These are phyloP conservation scores for Varecia variegata DNA, from an alignment of 2,797 vertebrate genomes.

Conservation along the genomic window DNA sequence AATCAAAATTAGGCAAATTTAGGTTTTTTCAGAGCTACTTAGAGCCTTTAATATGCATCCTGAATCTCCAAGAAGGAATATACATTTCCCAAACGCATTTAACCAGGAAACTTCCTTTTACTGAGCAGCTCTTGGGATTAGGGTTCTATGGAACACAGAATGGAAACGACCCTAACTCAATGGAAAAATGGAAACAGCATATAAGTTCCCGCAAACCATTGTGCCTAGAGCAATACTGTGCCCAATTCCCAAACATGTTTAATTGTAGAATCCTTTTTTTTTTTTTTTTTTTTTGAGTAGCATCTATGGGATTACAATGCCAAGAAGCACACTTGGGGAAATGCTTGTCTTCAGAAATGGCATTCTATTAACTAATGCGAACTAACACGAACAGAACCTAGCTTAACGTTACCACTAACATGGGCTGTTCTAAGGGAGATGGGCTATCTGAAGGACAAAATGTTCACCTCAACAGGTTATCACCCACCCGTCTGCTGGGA, in stretches of 20 bases:
- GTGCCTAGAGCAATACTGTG: background rate
- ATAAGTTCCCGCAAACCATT: background rate
- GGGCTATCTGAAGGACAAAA: background rate
- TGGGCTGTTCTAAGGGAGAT: background rate
- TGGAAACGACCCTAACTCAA: constrained; percentile 29
- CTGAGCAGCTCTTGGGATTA: constrained; percentile 4
- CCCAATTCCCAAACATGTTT: background rate
- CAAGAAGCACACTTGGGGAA: constrained; percentile 28
- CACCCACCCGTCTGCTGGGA: background rate
- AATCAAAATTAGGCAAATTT: constrained; percentile 5
- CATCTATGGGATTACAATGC: background rate
- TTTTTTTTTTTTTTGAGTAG: background rate
- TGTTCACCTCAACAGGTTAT: background rate
- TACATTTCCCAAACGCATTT: constrained; percentile 35
- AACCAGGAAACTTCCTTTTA: constrained; percentile 44
- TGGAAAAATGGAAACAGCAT: constrained; percentile 5
- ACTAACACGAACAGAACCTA: background rate
- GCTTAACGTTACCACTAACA: background rate
- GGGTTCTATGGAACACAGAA: background rate
- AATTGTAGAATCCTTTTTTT: background rate
- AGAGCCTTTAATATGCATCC: background rate
- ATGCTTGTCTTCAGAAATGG: background rate
- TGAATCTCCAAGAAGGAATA: background rate
- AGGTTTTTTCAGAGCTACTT: constrained; percentile 10
- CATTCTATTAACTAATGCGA: background rate